Evolutionary conservation across 2,113 vertebrate species (phyloP).

Genomic region (Sterna hirundo): DNA sequence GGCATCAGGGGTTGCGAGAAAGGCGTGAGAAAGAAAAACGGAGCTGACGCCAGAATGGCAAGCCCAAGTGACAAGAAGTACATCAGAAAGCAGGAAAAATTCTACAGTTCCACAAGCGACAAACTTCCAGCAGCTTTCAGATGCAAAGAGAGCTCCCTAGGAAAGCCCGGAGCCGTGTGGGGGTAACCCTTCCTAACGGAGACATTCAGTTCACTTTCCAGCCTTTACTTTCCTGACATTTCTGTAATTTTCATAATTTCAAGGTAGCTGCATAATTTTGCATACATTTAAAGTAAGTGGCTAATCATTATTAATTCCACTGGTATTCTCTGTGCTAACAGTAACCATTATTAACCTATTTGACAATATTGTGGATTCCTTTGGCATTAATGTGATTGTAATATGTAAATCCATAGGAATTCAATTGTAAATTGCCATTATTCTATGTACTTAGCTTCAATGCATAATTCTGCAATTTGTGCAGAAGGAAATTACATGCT

Average conservation of each 20-base stretch:
- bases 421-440: conserved; percentile 52
- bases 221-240: background rate
- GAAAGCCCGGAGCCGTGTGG: background rate
- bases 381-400: conserved; percentile 46
- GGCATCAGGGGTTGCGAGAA: background rate
- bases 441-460: conserved; percentile 12
- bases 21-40: background rate
- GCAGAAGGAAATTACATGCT: conserved; percentile 54
- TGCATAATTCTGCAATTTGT: conserved; percentile 57
- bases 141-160: background rate
- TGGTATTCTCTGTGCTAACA: background rate
- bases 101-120: background rate
- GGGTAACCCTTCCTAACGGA: background rate
- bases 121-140: background rate
- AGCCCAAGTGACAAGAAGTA: background rate
- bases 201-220: background rate
- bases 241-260: conserved; percentile 1
- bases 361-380: conserved; percentile 50
- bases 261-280: conserved; percentile 41
- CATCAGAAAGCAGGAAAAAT: background rate
- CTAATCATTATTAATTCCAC: conserved; percentile 46
- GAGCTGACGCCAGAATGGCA: background rate
- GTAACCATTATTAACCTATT: conserved; percentile 49
- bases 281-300: conserved; percentile 22
- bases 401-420: conserved; percentile 53